A percentile compares a stretch with the other conserved stretches of the same genome.
phyloP scores from a whole-genome alignment of 2,888 invertebrate species.

The Ichneumoninae sp. region DNA sequence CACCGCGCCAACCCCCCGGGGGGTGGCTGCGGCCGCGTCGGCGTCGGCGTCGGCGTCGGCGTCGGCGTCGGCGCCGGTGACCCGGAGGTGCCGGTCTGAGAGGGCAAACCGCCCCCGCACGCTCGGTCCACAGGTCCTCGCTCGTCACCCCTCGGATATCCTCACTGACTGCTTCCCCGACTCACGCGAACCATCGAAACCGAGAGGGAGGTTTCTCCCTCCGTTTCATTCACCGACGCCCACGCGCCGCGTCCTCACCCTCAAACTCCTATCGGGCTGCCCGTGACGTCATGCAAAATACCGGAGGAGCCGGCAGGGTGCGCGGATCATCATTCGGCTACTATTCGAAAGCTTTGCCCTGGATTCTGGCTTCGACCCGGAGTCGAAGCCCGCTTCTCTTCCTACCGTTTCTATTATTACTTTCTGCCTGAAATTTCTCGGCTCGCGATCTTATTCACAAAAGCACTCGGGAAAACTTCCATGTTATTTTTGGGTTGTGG shows the following conservation, averaged over 20 bases:
- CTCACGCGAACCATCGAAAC: conserved; percentile 32
- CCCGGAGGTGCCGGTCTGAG: conserved; percentile 38
- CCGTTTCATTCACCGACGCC: conserved; percentile 66
- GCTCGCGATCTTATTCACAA: not conserved
- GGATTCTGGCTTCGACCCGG: conserved; percentile 27
- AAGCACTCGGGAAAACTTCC: not conserved
- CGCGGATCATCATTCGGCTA: conserved; percentile 26
- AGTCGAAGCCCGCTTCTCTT: conserved; percentile 27
- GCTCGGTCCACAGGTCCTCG: conserved; percentile 23
- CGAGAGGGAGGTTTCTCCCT: not conserved
- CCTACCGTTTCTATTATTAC: conserved; percentile 59
- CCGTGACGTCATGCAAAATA: conserved; percentile 76
- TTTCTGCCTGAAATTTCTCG: conserved; percentile 6
- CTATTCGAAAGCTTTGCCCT: conserved; percentile 58
- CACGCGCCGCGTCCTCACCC: conserved; percentile 58
- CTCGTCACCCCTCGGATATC: not conserved
- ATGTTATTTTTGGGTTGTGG: not conserved
- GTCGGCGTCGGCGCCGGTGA: conserved; percentile 30
- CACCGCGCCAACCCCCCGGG: conserved; percentile 43
- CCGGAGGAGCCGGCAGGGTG: conserved; percentile 58
- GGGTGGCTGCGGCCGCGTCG: not conserved
- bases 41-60: not conserved
- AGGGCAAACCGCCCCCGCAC: conserved; percentile 56
- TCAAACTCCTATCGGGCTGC: not conserved
- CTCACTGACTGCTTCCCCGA: conserved; percentile 29